Percentiles rank a stretch among this genome's conserved stretches.
Conservation (phyloP, 2,797 vertebrate genomes). For the Tapera naevia region DNA sequence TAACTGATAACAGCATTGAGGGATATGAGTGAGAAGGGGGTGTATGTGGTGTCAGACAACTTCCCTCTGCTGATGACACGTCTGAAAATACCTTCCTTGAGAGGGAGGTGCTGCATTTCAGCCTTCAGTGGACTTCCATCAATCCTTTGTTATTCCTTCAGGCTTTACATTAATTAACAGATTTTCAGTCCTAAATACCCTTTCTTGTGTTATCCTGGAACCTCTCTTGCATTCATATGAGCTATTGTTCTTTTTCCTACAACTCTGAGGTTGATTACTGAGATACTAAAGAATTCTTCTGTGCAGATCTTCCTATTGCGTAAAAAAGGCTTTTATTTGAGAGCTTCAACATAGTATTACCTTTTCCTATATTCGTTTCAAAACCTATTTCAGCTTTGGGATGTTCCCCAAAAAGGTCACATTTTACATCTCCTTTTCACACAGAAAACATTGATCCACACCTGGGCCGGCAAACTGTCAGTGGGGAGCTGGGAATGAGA, state of each 20-base stretch:
- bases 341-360: neutral
- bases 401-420: neutral
- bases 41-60: neutral
- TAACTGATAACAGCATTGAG: neutral
- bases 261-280: neutral
- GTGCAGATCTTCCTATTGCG: neutral
- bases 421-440: neutral
- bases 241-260: neutral
- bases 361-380: neutral
- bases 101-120: neutral
- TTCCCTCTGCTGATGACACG: neutral
- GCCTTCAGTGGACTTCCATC: neutral
- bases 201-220: neutral
- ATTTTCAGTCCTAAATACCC: neutral
- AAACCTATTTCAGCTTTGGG: neutral
- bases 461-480: neutral
- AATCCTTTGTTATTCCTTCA: conserved; percentile 4
- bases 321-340: neutral
- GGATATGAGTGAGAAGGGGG: neutral
- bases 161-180: conserved; percentile 37
- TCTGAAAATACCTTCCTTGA: neutral
- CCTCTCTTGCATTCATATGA: neutral
- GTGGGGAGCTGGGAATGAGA: neutral
- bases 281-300: neutral
- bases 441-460: neutral